phyloP scores from a whole-genome alignment of 1,140 invertebrate species.

The Anastrepha obliqua region DNA sequence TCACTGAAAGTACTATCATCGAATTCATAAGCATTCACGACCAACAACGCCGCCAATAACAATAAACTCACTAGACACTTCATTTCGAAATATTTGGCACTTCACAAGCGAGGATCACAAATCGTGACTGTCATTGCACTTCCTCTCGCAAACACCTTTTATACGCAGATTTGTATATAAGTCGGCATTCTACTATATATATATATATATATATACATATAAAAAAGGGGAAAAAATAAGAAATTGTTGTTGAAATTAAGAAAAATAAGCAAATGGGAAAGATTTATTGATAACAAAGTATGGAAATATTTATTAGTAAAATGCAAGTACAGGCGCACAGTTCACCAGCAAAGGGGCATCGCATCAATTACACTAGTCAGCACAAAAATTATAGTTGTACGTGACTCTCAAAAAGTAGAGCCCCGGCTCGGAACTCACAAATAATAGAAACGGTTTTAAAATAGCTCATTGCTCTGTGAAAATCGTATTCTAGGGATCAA shows the following conservation, averaged over 20 bases:
- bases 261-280: neutral
- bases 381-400: neutral
- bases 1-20: slow-evolving; percentile 55
- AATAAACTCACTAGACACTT: slow-evolving; percentile 2
- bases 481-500: too few relatives aligned
- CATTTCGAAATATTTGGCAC: neutral
- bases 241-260: neutral
- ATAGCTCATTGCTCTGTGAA: too few relatives aligned
- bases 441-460: too few relatives aligned
- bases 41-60: slow-evolving; percentile 8
- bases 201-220: neutral
- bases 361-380: neutral
- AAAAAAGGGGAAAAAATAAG: neutral
- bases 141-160: neutral
- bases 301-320: neutral
- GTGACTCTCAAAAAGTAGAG: too few relatives aligned
- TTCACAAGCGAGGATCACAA: neutral
- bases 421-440: too few relatives aligned
- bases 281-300: neutral
- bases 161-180: neutral
- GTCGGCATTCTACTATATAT: too few relatives aligned
- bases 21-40: slow-evolving; percentile 56
- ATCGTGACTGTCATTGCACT: slow-evolving; percentile 10
- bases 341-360: neutral
- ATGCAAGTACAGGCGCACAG: too few relatives aligned